phyloP scores from a whole-genome alignment of 2,113 vertebrate species.

The Phalacrocorax brasilianus region DNA sequence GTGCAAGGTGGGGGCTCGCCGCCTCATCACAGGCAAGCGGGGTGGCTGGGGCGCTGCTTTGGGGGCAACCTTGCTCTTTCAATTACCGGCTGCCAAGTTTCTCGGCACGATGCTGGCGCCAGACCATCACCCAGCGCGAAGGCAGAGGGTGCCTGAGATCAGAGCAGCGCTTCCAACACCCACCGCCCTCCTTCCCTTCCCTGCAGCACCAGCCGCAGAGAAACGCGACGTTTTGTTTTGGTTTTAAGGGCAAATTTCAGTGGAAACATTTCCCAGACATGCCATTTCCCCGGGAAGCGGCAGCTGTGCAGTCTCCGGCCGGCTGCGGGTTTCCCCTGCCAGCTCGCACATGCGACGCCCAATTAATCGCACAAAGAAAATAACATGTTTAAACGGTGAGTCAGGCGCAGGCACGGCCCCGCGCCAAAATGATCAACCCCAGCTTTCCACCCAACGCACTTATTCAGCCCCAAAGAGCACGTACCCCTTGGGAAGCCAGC shows the following conservation, averaged over 20 bases:
- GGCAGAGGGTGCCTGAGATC: not conserved
- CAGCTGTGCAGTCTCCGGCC: not conserved
- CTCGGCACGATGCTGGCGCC: fast-evolving
- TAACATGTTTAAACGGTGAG: fast-evolving
- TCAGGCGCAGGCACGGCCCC: not conserved
- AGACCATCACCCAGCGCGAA: fast-evolving
- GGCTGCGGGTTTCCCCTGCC: not conserved
- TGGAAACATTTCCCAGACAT: not conserved
- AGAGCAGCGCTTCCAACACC: not conserved
- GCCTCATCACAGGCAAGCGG: fast-evolving
- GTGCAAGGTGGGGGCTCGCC: fast-evolving
- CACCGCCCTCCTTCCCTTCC: not conserved
- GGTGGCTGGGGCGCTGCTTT: not conserved
- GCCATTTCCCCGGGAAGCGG: not conserved
- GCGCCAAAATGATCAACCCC: not conserved
- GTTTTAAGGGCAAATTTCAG: not conserved
- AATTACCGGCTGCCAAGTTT: not conserved
- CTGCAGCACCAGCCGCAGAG: not conserved
- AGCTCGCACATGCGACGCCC: not conserved
- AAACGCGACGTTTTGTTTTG: not conserved
- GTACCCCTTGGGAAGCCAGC: fast-evolving
- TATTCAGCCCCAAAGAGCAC: not conserved
- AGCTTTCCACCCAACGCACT: not conserved
- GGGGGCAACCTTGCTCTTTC: not conserved
- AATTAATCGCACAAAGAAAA: not conserved